Conservation (phyloP, 2,113 vertebrate species). For the Oreamnos americanus region DNA sequence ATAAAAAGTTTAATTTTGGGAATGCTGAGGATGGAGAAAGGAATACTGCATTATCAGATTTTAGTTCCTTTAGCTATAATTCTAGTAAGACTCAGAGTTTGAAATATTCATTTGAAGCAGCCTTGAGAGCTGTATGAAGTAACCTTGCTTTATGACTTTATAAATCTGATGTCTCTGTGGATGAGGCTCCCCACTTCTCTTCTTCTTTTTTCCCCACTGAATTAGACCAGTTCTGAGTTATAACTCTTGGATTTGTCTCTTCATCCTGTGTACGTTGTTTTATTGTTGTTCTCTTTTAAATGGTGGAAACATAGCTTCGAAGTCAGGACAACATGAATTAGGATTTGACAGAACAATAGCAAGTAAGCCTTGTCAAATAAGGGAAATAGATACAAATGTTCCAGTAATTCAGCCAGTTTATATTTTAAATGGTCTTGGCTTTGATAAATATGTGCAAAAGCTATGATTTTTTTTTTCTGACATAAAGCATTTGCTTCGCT, state of each 20-base stretch:
- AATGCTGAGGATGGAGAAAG: not conserved
- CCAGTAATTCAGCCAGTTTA: not conserved
- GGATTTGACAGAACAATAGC: not conserved
- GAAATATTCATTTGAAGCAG: not conserved
- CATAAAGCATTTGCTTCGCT: not conserved
- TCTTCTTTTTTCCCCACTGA: not conserved
- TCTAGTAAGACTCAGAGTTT: not conserved
- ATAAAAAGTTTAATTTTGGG: not conserved
- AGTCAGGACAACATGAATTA: not conserved
- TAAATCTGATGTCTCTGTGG: not conserved
- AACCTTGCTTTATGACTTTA: not conserved
- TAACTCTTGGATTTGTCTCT: not conserved
- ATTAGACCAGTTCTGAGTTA: not conserved
- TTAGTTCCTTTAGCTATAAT: conserved; percentile 11
- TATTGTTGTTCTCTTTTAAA: not conserved
- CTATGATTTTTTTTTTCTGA: not conserved
- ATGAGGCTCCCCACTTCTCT: not conserved
- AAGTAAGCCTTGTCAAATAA: not conserved
- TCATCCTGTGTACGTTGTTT: not conserved
- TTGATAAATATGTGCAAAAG: not conserved
- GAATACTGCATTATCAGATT: not conserved
- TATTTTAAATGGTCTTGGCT: not conserved
- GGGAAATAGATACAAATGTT: not conserved
- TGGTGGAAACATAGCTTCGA: not conserved
- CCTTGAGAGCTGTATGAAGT: not conserved